Evolutionary conservation across 2,113 vertebrate species (phyloP).

Genomic region (Glaucidium brasilianum): DNA sequence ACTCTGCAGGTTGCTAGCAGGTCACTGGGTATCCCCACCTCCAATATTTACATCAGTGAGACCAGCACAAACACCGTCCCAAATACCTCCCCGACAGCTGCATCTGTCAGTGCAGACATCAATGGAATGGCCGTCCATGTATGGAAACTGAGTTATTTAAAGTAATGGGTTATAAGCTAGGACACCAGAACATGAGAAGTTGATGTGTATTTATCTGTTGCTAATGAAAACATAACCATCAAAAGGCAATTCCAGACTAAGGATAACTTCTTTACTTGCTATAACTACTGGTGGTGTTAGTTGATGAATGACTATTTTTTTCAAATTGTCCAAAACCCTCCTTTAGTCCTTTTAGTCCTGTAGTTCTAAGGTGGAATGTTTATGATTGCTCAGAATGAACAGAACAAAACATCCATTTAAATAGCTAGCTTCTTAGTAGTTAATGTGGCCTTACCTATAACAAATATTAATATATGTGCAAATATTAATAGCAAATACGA

Average conservation of each 20-base stretch:
- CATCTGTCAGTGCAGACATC: conserved; percentile 88
- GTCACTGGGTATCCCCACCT: conserved; percentile 80
- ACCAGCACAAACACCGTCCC: conserved; percentile 95
- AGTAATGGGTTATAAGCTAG: not conserved
- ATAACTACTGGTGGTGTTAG: fast-evolving
- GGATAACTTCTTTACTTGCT: not conserved
- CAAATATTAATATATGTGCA: not conserved
- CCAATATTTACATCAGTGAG: conserved; percentile 90
- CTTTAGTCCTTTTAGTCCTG: not conserved
- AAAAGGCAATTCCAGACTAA: not conserved
- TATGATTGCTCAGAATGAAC: not conserved
- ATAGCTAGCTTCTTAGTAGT: not conserved
- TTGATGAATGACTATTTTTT: not conserved
- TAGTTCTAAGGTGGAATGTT: not conserved
- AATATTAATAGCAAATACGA: too few relatives aligned
- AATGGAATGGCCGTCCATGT: conserved; percentile 90
- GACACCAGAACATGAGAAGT: not conserved
- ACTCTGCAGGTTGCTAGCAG: conserved; percentile 86
- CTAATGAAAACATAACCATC: not conserved
- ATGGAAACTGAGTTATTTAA: not conserved
- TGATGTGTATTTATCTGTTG: not conserved
- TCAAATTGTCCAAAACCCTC: not conserved
- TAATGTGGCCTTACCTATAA: not conserved
- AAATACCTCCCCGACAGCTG: conserved; percentile 91
- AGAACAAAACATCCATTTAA: not conserved